Evolutionary conservation across 2,113 vertebrate species (phyloP).

Genomic region (Rhegmatorhina hoffmannsi): DNA sequence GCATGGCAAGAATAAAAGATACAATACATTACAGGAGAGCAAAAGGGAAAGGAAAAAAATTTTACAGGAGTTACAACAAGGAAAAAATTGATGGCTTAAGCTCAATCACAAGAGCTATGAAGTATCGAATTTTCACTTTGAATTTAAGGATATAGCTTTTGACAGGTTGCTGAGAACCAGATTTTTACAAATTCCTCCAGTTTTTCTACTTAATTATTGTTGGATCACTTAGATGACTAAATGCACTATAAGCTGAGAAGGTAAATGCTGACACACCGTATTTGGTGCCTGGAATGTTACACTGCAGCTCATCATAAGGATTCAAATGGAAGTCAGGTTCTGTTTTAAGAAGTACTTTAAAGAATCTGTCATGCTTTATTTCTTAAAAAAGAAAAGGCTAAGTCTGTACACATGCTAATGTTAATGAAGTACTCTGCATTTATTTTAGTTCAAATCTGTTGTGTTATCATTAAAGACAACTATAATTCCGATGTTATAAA

Average conservation of each 20-base stretch:
- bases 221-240: background rate
- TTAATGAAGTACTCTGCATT: background rate
- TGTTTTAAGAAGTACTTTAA: background rate
- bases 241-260: background rate
- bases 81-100: background rate
- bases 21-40: background rate
- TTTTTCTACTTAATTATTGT: background rate
- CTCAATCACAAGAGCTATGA: background rate
- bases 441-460: background rate
- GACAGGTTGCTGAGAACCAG: background rate
- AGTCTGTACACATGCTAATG: background rate
- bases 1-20: background rate
- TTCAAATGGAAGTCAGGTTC: background rate
- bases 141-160: background rate
- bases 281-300: background rate
- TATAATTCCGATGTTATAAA: background rate
- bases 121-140: background rate
- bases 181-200: background rate
- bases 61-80: background rate
- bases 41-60: background rate
- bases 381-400: background rate
- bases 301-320: background rate
- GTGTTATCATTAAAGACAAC: background rate
- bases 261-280: accelerated
- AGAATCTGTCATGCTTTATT: background rate